Evolutionary conservation across 2,113 vertebrate species (phyloP), one percentile per base, ranked within the genome.

Genomic region (Atractosteus spatula): DNA sequence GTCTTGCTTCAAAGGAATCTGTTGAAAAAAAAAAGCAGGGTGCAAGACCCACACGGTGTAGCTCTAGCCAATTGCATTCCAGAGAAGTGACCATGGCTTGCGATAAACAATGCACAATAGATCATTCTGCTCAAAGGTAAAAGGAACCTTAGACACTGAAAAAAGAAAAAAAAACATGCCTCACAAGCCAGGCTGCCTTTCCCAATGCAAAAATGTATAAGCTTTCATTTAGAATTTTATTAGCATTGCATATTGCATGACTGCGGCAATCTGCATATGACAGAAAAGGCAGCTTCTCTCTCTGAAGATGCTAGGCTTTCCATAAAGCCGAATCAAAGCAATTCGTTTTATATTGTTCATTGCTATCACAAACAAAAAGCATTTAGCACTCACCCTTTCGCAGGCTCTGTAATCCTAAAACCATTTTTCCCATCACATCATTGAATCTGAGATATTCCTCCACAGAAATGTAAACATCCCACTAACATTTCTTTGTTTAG

Each of bases 401-500:
- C 84, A 77, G 86, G 80, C 78, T 80, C 80, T 71, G 84, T 82
- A 82, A 85, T 80, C 82, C 77, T 73, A 76, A 78, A 87, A 75
- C 72, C 81, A 82, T 84, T 78, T 83, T 82, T 86, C 85, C 85
- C 84, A 81, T 81, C 62, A 84, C 83, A 79, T 83, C 85, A 83
- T 81, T 86, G 79, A 85, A 88, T 82, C 84, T 81, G 85, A 82
- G 84, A 85, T 86, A 87, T 85, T 85, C 85, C 85, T 86, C 82
- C 84, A 89, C 89, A 91, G 84, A 91, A 89, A 86, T 86, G 92
- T 89, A 90, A 89, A 91, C 90, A 91, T 85, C 90, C 92, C 89
- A 91, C 93, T 90, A 93, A 94, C 92, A 87, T 93, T 93, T 89
- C 91, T 93, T 94, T 95, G 94, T 95, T 94, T 94, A 91, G 91